Evolutionary conservation across 2,888 invertebrate species (phyloP), one percentile per base, ranked within the genome.

Genomic region (Poecilobothrus nobilitatus): DNA sequence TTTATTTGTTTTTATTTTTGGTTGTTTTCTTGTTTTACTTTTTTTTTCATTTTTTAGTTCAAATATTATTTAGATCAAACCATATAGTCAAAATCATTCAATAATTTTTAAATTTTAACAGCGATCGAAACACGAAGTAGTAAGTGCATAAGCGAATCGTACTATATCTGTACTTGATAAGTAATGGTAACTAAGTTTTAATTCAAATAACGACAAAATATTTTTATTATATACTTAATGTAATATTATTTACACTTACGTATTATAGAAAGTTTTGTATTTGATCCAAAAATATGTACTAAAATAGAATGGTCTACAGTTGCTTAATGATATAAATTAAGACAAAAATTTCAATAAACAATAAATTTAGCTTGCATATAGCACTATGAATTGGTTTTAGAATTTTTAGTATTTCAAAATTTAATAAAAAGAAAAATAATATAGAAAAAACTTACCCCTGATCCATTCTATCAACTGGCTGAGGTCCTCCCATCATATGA

Each of bases 391-490:
- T 27, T 27, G 27, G 27, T 27, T 27, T 27, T 5, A 27, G 27
- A 27, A 27, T n/a, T n/a, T n/a, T n/a, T 27, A 27, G 27, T 4
- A 27, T 27, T 27, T 27, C 27, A 27, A 27, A n/a, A n/a, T n/a
- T n/a, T n/a, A n/a, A n/a, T n/a, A n/a, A n/a, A n/a, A 27, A 27
- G 5, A 27, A 27, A 27, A 27, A 27, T 27, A 37, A 37, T 37
- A 37, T 7, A n/a, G 10, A 22, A 22, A 1, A 22, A 15, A 86
- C 88, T 87, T 76, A 88, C 86, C 89, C 89, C 82, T 89, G 90
- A 80, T 90, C 92, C 81, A 86, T 89, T 83, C 91, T 86, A 82
- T 91, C 91, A 76, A 92, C 91, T 76, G 92, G 91, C 76, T 91
- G 91, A 72, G 91, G 90, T 72, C 88, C 89, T 21, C 79, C 79